Conservation (phyloP, 2,113 vertebrate species). For the Aplodontia rufa region DNA sequence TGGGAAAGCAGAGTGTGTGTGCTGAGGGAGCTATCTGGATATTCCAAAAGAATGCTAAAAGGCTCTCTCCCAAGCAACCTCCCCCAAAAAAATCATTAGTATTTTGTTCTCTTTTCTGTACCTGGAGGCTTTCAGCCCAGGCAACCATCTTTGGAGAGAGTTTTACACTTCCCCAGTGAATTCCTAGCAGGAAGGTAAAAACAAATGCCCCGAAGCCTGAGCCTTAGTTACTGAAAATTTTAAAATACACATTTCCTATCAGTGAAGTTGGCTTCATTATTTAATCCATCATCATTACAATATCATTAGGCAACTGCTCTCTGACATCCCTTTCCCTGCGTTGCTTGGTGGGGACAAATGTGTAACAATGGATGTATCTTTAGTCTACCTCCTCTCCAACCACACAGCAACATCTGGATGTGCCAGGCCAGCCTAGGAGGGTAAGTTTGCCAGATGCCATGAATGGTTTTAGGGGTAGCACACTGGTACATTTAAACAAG, state of each 20-base stretch:
- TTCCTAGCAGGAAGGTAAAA: slow-evolving; percentile 39
- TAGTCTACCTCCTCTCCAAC: slow-evolving; percentile 57
- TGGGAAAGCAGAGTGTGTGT: neutral
- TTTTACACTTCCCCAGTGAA: neutral
- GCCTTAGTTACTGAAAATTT: neutral
- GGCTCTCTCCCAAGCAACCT: slow-evolving; percentile 53
- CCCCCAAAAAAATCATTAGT: slow-evolving; percentile 5
- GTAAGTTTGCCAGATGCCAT: slow-evolving; percentile 73
- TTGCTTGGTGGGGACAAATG: slow-evolving; percentile 23
- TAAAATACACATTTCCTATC: neutral
- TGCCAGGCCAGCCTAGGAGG: slow-evolving; percentile 19
- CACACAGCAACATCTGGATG: slow-evolving; percentile 65
- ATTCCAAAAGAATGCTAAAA: slow-evolving; percentile 55
- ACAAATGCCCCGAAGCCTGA: slow-evolving; percentile 37
- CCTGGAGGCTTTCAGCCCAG: slow-evolving; percentile 51
- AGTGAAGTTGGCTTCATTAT: slow-evolving; percentile 22
- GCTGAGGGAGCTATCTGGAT: slow-evolving; percentile 32
- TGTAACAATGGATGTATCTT: neutral
- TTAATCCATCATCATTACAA: slow-evolving; percentile 70
- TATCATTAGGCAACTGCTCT: slow-evolving; percentile 78
- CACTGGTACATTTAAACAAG: slow-evolving; percentile 70
- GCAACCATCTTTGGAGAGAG: slow-evolving; percentile 57
- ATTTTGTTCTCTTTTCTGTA: slow-evolving; percentile 63
- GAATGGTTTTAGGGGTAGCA: slow-evolving; percentile 75
- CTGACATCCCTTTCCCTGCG: slow-evolving; percentile 7